phyloP scores from a whole-genome alignment of 2,888 invertebrate genomes.

The Cabera pusaria region DNA sequence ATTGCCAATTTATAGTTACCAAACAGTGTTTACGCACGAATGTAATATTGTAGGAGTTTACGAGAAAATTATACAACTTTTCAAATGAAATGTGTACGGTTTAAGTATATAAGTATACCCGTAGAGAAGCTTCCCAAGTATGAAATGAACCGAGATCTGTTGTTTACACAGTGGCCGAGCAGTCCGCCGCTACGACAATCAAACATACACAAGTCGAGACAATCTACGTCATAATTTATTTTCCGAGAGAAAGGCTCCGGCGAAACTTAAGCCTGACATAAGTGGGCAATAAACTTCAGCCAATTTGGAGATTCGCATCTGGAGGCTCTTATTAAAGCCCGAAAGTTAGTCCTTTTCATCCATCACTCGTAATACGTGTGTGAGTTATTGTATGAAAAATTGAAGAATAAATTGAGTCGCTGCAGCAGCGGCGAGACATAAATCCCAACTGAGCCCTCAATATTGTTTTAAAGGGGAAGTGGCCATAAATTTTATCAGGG shows the following conservation, averaged over 20 bases:
- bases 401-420: constrained; percentile 84
- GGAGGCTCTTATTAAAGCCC: constrained; percentile 84
- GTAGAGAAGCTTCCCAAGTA: no score
- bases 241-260: constrained; percentile 78
- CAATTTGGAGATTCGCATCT: constrained; percentile 84
- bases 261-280: constrained; percentile 83
- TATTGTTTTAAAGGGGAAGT: constrained; percentile 85
- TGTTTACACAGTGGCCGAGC: constrained; percentile 28
- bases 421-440: constrained; percentile 83
- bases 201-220: constrained; percentile 72
- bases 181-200: constrained; percentile 57
- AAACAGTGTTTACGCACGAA: no score
- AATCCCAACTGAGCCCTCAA: constrained; percentile 84
- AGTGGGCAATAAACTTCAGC: constrained; percentile 84
- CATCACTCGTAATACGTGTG: constrained; percentile 83
- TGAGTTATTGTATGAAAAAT: constrained; percentile 84
- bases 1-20: no score
- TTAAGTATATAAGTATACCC: no score
- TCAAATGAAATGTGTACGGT: no score
- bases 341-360: constrained; percentile 84
- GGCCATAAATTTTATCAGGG: constrained; percentile 84
- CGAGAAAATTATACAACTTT: no score
- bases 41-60: no score
- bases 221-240: constrained; percentile 81
- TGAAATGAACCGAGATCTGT: no score